These are phyloP conservation scores for Aporrectodea caliginosa DNA, from an alignment of 1,140 invertebrate species.

Conservation along the genomic window DNA sequence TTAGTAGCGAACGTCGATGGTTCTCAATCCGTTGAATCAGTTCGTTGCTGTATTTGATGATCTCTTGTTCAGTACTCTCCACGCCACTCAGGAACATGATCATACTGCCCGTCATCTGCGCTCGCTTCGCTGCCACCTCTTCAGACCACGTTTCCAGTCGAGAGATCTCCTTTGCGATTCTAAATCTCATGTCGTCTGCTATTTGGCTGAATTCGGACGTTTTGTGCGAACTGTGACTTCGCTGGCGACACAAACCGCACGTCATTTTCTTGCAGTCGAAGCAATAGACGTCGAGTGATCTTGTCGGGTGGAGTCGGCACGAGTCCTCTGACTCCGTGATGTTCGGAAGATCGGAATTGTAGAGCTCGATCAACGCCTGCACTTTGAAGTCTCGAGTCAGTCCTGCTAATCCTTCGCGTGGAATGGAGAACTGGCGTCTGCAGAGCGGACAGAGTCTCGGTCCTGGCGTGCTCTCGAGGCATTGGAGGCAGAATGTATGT, in stretches of 20 bases:
- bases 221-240: neutral
- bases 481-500: conserved; percentile 6
- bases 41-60: too few species aligned
- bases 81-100: too few species aligned
- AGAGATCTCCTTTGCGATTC: too few species aligned
- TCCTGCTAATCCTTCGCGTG: neutral
- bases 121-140: too few species aligned
- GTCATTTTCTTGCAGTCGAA: neutral
- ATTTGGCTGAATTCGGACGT: too few species aligned
- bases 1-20: too few species aligned
- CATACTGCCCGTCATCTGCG: too few species aligned
- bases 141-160: too few species aligned
- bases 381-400: neutral
- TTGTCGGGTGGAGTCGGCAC: neutral
- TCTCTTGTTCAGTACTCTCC: too few species aligned
- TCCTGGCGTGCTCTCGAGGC: neutral
- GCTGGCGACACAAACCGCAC: neutral
- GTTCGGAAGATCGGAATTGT: neutral
- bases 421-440: neutral
- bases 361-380: neutral
- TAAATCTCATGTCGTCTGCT: too few species aligned
- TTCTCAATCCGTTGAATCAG: too few species aligned
- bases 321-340: too few species aligned
- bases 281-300: neutral
- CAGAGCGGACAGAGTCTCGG: neutral